Base-by-base conservation (phyloP, 2,888 invertebrate species). In the Theretra japonica region DNA sequence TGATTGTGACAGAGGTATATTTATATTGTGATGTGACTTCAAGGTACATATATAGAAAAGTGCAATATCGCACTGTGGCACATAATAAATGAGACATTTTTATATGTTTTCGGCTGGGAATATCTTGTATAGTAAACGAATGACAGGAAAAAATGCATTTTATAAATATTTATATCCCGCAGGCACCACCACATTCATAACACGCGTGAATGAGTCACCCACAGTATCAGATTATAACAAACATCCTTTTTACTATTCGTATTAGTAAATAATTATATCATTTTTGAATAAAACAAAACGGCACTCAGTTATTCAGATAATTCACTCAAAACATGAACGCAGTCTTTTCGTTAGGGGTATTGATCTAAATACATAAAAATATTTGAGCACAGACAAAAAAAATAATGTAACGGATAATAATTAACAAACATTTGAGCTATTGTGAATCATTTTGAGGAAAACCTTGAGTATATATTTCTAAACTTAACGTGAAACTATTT, bases 21-120 rank as follows among this genome's bases (percentile, higher is more conserved):
- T 68, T 28, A 50, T 68, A 56, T 48, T 17, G 57, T 53, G 70
- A 62, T 50, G 62, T 60, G 60, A 60, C 41, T 50, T 59, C 48
- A 21, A 70, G 30, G 50, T 60, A 70, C 70, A 60, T 76, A 73
- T 62, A 82, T 82, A 83, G 77, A 77, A 78, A 74, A 75, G 77
- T 80, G 80, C 75, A 76, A 74, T 71, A 78, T 73, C 75, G 78
- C 80, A 79, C 79, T 80, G 78, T 76, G 79, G 79, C 80, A 79
- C 78, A 79, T 28, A 74, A 59, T 48, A 59, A 59, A 70, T 70
- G 17, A 57, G 57, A 57, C 28, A 21, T 33, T 69, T 57, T 30
- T 4, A 69, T 6, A 21, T n/a, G 28, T 69, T n/a, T 17, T 69
- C 30, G 23, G 2, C 17, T 48, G 15, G 30, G 53, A 50, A n/a